phyloP scores from a whole-genome alignment of 2,888 invertebrate genomes.

The Tetanocera ferruginea region DNA sequence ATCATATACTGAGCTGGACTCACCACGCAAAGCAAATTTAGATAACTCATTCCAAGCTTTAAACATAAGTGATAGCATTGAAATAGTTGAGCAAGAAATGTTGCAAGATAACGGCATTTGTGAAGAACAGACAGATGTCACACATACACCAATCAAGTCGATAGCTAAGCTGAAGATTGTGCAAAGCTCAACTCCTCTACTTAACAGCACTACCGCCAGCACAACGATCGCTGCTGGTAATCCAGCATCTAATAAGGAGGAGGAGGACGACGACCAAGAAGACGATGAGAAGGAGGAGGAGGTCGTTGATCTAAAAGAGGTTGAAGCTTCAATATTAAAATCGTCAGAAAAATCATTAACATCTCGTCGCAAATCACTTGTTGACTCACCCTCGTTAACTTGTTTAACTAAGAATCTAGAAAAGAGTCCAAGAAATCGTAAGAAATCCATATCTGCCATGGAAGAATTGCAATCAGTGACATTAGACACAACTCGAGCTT shows the following conservation, averaged over 20 bases:
- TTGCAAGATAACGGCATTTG: not conserved
- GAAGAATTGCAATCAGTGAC: too few species aligned
- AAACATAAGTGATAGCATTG: not conserved
- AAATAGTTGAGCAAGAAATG: not conserved
- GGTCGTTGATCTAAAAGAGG: not conserved
- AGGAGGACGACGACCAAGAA: too few species aligned
- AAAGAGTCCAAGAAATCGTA: too few species aligned
- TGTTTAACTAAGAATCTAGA: too few species aligned
- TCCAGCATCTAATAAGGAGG: not conserved
- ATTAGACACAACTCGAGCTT: too few species aligned
- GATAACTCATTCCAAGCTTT: slow-evolving; percentile 30
- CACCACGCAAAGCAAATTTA: slow-evolving; percentile 32
- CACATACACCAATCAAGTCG: slow-evolving; percentile 45
- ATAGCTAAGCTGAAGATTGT: slow-evolving; percentile 31
- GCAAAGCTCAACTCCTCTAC: slow-evolving; percentile 43
- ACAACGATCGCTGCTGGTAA: too few species aligned
- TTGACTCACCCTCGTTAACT: too few species aligned
- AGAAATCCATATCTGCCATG: too few species aligned
- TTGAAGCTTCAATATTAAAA: not conserved
- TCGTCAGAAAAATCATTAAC: too few species aligned
- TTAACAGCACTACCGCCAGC: not conserved
- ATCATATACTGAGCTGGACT: slow-evolving; percentile 46
- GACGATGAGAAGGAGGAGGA: not conserved
- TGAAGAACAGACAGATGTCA: not conserved
- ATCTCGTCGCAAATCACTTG: too few species aligned